phyloP scores from a whole-genome alignment of 1,140 invertebrate species.

The Calliphora vicina region DNA sequence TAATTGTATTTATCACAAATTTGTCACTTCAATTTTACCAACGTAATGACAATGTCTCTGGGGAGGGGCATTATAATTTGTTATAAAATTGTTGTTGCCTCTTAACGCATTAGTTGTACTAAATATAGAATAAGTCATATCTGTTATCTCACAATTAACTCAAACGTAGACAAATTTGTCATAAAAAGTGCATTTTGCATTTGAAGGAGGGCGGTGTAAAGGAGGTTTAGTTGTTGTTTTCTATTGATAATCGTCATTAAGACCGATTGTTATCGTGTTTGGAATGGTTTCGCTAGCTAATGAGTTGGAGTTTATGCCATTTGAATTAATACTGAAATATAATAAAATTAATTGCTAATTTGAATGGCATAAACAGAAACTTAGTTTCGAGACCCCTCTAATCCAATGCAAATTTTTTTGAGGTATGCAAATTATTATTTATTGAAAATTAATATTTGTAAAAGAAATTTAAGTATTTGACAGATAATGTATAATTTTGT shows the following conservation, averaged over 20 bases:
- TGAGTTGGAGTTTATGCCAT: slow-evolving; percentile 42
- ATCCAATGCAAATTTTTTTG: slow-evolving; percentile 54
- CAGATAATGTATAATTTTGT: too few species aligned
- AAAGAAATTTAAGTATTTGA: too few species aligned
- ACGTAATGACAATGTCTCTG: too few species aligned
- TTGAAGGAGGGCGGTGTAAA: neutral
- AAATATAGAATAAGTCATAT: neutral
- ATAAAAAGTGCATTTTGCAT: neutral
- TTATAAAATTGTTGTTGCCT: too few species aligned
- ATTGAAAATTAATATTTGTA: too few species aligned
- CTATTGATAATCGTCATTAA: neutral
- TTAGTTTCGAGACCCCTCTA: slow-evolving; percentile 63
- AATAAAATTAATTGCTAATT: slow-evolving; percentile 26
- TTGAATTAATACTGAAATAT: slow-evolving; percentile 38
- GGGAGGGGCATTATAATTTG: too few species aligned
- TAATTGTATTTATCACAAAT: too few species aligned
- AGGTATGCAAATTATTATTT: slow-evolving; percentile 54
- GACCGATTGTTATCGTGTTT: slow-evolving; percentile 57
- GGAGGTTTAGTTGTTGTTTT: neutral
- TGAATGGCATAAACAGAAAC: slow-evolving; percentile 42
- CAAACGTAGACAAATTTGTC: neutral
- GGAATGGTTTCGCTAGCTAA: slow-evolving; percentile 63
- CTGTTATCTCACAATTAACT: neutral
- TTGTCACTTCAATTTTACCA: too few species aligned
- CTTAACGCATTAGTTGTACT: neutral